Evolutionary conservation across 2,888 invertebrate genomes (phyloP).

Genomic region (Napeogenes inachia): DNA sequence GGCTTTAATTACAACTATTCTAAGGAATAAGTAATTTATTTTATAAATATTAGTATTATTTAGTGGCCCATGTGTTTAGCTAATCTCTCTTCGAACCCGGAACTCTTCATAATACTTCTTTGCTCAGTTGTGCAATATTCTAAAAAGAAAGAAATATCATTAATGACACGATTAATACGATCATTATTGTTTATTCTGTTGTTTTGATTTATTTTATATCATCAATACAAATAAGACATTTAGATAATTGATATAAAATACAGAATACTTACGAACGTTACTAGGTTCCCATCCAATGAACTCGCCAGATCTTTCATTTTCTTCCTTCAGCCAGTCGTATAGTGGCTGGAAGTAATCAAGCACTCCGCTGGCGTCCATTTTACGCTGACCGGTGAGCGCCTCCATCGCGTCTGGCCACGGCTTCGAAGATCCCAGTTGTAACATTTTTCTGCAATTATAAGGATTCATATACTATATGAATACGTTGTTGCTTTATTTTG

Average conservation of each 20-base stretch:
- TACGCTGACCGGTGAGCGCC: conserved; percentile 80
- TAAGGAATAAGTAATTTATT: conserved; percentile 9
- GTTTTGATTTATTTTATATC: no score
- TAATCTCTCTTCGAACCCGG: conserved; percentile 49
- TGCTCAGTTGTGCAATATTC: conserved; percentile 67
- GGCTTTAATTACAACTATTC: no score
- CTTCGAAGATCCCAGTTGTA: conserved; percentile 80
- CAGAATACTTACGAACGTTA: conserved; percentile 56
- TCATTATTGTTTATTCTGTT: background rate
- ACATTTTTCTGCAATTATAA: conserved; percentile 71
- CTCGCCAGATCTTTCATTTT: conserved; percentile 80
- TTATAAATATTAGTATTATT: conserved; percentile 19
- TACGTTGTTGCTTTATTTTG: no score
- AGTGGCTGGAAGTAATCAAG: conserved; percentile 85
- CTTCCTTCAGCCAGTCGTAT: conserved; percentile 80
- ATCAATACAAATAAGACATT: no score
- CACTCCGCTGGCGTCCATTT: conserved; percentile 83
- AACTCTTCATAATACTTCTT: conserved; percentile 46
- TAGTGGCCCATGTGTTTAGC: conserved; percentile 41
- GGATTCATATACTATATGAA: no score
- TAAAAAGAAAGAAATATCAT: conserved; percentile 37
- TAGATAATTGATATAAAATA: background rate
- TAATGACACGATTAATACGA: background rate
- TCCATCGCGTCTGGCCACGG: conserved; percentile 88
- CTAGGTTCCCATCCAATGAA: conserved; percentile 78